Evolutionary conservation across 2,888 invertebrate genomes (phyloP).

Genomic region (Lycia hirtaria): DNA sequence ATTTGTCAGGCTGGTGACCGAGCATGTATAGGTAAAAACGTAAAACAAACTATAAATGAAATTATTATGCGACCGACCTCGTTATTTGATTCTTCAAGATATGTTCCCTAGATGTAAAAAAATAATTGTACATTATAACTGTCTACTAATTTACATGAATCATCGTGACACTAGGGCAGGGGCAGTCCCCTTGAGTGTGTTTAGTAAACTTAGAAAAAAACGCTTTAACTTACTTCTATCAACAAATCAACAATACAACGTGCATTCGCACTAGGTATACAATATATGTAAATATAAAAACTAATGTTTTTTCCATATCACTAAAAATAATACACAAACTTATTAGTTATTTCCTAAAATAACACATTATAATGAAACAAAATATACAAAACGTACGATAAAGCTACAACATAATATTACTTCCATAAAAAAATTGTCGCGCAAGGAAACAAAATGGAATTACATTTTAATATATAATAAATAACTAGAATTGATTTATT

Average conservation of each 20-base stretch:
- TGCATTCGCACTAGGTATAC: background rate
- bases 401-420: background rate
- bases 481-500: too few relatives aligned
- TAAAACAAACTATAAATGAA: background rate
- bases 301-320: background rate
- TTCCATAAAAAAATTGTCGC: background rate
- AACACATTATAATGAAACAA: background rate
- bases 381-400: background rate
- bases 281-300: background rate
- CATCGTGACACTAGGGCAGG: too few relatives aligned
- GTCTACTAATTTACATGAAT: background rate
- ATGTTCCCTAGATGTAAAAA: constrained; percentile 4
- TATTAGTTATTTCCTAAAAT: background rate
- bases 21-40: background rate
- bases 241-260: constrained; percentile 2
- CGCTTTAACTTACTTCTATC: background rate
- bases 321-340: constrained; percentile 4
- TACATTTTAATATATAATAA: too few relatives aligned
- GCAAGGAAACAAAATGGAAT: background rate
- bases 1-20: background rate
- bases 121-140: background rate
- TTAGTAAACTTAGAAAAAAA: background rate
- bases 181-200: too few relatives aligned
- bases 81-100: background rate
- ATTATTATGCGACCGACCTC: background rate